These are phyloP conservation scores for Hirundichthys speculiger DNA, from an alignment of 2,113 vertebrate species.

Conservation along the genomic window DNA sequence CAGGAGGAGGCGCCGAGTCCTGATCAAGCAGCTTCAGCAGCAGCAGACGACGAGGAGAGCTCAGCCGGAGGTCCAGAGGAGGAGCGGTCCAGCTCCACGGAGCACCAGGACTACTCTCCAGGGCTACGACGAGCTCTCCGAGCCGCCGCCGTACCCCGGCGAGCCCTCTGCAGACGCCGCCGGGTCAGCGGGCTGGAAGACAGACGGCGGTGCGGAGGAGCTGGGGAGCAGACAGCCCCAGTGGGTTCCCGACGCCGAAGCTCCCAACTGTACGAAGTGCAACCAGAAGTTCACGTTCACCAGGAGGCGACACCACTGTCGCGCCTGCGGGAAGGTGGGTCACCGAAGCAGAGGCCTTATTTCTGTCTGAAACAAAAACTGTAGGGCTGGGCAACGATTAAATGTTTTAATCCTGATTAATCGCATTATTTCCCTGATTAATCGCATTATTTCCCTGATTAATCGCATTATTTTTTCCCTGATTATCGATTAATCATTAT, in stretches of 20 bases:
- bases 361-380: too few relatives aligned
- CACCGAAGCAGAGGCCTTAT: not conserved
- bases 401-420: too few relatives aligned
- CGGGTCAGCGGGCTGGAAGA: slow-evolving; percentile 48
- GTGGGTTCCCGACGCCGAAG: slow-evolving; percentile 95
- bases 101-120: slow-evolving; percentile 71
- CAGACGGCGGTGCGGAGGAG: slow-evolving; percentile 63
- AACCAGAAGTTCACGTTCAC: slow-evolving; percentile 93
- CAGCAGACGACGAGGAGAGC: slow-evolving; percentile 51
- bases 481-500: too few relatives aligned
- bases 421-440: too few relatives aligned
- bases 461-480: too few relatives aligned
- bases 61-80: slow-evolving; percentile 30
- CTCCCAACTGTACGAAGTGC: slow-evolving; percentile 96
- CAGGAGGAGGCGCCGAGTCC: not conserved
- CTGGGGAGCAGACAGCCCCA: slow-evolving; percentile 86
- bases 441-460: too few relatives aligned
- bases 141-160: slow-evolving; percentile 78
- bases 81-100: slow-evolving; percentile 42
- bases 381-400: too few relatives aligned
- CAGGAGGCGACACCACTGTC: slow-evolving; percentile 93
- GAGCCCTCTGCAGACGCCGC: slow-evolving; percentile 46
- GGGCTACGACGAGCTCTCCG: slow-evolving; percentile 75
- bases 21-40: slow-evolving; percentile 30
- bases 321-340: slow-evolving; percentile 95